Evolutionary conservation across 2,888 invertebrate species (phyloP).

Genomic region (Linhomoeus sp.): DNA sequence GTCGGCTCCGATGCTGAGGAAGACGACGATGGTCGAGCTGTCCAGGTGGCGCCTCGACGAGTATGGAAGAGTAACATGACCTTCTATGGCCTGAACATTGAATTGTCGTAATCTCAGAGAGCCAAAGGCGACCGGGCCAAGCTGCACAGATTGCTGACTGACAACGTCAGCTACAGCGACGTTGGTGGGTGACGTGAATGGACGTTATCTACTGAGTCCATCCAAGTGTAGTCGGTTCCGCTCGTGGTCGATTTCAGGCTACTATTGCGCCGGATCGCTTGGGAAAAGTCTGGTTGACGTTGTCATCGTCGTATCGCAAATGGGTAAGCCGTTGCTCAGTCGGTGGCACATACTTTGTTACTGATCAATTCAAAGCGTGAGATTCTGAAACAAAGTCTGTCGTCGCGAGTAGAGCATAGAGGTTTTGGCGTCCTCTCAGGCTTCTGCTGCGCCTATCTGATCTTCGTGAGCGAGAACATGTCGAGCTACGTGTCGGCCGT

Average conservation of each 20-base stretch:
- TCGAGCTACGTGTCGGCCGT: constrained; percentile 22
- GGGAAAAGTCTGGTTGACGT: constrained; percentile 29
- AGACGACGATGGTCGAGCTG: no score
- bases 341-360: background rate
- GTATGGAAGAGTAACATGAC: no score
- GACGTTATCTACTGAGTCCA: no score
- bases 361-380: background rate
- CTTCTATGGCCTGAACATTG: no score
- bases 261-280: constrained; percentile 28
- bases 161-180: no score
- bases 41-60: no score
- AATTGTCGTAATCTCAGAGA: no score
- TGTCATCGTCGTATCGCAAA: constrained; percentile 30
- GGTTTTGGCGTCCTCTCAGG: constrained; percentile 16
- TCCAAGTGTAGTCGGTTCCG: no score
- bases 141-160: no score
- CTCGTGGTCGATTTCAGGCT: constrained; percentile 6
- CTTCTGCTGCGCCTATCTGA: constrained; percentile 32
- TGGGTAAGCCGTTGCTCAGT: constrained; percentile 17
- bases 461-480: constrained; percentile 31
- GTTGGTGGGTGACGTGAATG: no score
- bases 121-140: no score
- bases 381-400: background rate
- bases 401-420: background rate
- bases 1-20: no score